These are phyloP conservation scores for Pachliopta kotzebuea DNA, from an alignment of 2,888 invertebrate genomes.

Conservation along the genomic window DNA sequence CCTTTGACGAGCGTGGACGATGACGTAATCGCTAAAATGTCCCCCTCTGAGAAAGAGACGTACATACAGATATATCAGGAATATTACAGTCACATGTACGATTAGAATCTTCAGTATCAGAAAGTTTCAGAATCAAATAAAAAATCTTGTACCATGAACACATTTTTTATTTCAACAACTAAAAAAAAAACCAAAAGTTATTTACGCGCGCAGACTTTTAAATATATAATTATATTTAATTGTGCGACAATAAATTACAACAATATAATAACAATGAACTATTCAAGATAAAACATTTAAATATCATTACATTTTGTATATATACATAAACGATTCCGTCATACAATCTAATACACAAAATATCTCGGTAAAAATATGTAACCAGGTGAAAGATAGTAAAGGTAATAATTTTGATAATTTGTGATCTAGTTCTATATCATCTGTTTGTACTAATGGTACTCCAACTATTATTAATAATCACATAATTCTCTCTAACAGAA, in stretches of 20 bases:
- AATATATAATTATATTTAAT: neutral
- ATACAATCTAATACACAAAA: neutral
- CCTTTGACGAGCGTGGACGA: constrained; percentile 93
- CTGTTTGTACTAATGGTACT: constrained; percentile 24
- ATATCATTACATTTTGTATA: too few relatives aligned
- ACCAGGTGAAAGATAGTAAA: neutral
- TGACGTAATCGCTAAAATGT: constrained; percentile 93
- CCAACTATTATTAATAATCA: constrained; percentile 2
- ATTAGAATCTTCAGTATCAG: constrained; percentile 69
- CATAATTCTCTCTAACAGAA: neutral
- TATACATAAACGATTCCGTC: too few relatives aligned
- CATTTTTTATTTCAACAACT: neutral
- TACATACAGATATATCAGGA: constrained; percentile 97
- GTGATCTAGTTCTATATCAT: constrained; percentile 24
- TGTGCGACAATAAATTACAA: neutral
- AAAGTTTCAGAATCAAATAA: neutral
- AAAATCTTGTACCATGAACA: neutral
- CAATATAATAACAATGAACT: neutral
- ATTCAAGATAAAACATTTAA: neutral
- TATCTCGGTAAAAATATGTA: neutral
- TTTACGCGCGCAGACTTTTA: neutral
- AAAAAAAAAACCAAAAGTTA: neutral
- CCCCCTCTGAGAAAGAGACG: constrained; percentile 93
- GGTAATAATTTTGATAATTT: constrained; percentile 49
- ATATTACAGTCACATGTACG: constrained; percentile 94